A percentile compares a stretch with the other conserved stretches of the same genome.
Evolutionary conservation across 2,888 invertebrate species (phyloP).

Genomic region (Megalurothrips usitatus): DNA sequence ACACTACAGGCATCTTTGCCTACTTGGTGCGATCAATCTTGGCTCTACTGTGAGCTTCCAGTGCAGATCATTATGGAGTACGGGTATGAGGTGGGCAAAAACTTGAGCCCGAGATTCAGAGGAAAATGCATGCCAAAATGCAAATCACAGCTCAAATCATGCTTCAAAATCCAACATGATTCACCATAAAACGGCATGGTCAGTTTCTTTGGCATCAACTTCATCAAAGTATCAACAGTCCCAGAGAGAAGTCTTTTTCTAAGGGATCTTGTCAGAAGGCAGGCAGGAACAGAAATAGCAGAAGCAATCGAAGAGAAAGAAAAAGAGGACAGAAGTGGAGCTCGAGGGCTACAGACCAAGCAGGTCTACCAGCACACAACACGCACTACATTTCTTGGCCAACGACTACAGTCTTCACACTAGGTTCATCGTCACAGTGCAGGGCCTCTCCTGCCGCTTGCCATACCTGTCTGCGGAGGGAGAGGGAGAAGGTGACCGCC

Average conservation of each 20-base stretch:
- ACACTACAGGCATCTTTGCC: no score
- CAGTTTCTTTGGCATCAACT: constrained; percentile 1
- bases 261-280: background rate
- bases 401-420: background rate
- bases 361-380: constrained; percentile 1
- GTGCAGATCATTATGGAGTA: background rate
- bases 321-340: background rate
- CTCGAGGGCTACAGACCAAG: constrained; percentile 4
- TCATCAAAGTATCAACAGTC: background rate
- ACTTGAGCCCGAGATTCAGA: background rate
- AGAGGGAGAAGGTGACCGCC: background rate
- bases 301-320: background rate
- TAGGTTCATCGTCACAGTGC: background rate
- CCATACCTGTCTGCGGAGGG: constrained; percentile 14
- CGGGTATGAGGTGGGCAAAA: background rate
- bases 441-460: constrained; percentile 3
- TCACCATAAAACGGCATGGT: background rate
- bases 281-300: background rate
- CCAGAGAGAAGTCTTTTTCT: background rate
- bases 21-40: no score
- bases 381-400: background rate
- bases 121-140: background rate
- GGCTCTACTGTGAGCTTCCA: no score
- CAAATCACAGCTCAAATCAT: background rate
- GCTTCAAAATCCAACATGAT: background rate